Base-by-base conservation (phyloP, 2,888 invertebrate genomes). In the Belgica antarctica region DNA sequence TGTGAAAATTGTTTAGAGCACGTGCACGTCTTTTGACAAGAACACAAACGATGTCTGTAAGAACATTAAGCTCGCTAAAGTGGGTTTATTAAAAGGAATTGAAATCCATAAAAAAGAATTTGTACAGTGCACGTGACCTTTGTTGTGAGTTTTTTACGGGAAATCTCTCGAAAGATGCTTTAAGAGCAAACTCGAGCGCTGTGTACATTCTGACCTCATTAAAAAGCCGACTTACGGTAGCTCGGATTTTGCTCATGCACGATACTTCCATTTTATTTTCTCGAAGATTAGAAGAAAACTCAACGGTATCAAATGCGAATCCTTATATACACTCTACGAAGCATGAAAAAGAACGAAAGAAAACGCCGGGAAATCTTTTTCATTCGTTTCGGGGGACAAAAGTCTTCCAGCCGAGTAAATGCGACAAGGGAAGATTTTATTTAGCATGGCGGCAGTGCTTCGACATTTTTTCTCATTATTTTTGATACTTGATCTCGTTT, bases 31-130 rank as follows among this genome's bases (percentile, higher is more conserved):
- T 27, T 22, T 68, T 52, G 68, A 28, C 68, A 68, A 24, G 8
- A 19, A 63, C 27, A 41, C 62, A 63, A n/a, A 63, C 12, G n/a
- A 22, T 7, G 28, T 31, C 19, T 22, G 17, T 68, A 68, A 68
- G 68, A 68, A 28, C 57, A 68, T 68, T 68, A 68, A 36, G n/a
- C 22, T 36, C 27, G 22, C 47, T 36, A 22, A 68, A 68, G 68
- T 68, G 57, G 68, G 68, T 68, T 68, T 68, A 68, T 68, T 68
- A 68, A 68, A 68, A 68, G 27, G 27, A 27, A 17, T 52, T 52
- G 2, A n/a, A n/a, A 52, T 52, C n/a, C n/a, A n/a, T 57, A 28
- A 68, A 68, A 47, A 47, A 12, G 57, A 68, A 68, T 68, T 68
- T 68, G 27, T 28, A 15, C 31, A 34, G 34, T 52, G 68, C 68